Evolutionary conservation across 2,888 invertebrate species (phyloP), one percentile per base, ranked within the genome.

Genomic region (Osedax frankpressi): DNA sequence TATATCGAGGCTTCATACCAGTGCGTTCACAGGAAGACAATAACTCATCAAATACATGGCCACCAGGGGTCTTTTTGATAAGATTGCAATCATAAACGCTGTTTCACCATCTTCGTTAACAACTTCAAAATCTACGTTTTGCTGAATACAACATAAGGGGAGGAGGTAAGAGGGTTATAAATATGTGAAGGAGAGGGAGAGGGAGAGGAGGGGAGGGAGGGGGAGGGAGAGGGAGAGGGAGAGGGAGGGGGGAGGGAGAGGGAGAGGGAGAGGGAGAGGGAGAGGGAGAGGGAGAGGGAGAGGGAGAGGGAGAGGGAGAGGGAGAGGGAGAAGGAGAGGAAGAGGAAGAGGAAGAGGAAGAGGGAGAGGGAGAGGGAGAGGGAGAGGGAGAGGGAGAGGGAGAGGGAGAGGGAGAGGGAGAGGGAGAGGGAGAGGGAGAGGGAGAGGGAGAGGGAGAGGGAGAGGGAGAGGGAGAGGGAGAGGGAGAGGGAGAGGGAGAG

Each of bases 401-500:
- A 14, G 68, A 68, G 68, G 28, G 68, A 14, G 68, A 68, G 68
- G 28, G 68, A 14, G 68, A 68, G 68, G 28, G 68, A 14, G 68
- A 68, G 68, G 28, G 68, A 14, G 68, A 68, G 68, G 28, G 68
- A 14, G 68, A 68, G 68, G 28, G 68, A 14, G 68, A 68, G 68
- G 28, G 68, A 14, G 68, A 68, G 68, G 28, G 68, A 14, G 68
- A 68, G 68, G 28, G 68, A 14, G 68, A 68, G 68, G 28, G 68
- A 14, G 68, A 68, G 68, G 11, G 68, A 68, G 68, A 68, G 68
- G 28, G 68, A 68, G 68, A 14, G 68, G 28, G 68, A 68, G 68
- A 68, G 68, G 28, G 68, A 68, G 68, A 68, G 68, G 28, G 68
- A 68, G 68, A 68, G 68, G 28, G 68, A 68, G 68, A 68, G 68